Conservation (phyloP, 2,113 vertebrate genomes). For the Notothenia rossii region DNA sequence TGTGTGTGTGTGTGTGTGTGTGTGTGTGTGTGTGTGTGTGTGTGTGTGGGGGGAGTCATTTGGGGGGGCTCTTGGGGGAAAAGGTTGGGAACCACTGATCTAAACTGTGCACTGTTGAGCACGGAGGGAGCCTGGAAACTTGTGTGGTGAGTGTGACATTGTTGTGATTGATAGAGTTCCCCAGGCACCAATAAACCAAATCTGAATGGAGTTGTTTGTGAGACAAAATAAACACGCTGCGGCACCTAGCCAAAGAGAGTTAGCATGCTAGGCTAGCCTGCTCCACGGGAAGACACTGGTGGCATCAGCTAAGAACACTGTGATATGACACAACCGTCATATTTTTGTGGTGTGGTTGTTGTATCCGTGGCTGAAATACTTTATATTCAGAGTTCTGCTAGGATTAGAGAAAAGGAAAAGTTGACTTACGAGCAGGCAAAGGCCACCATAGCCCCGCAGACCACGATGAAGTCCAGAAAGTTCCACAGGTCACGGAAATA, state of each 20-base stretch:
- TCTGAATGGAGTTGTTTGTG: slow-evolving; percentile 3
- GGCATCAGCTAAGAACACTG: not conserved
- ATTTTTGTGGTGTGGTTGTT: not conserved
- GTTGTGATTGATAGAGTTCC: slow-evolving; percentile 16
- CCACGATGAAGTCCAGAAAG: slow-evolving; percentile 98
- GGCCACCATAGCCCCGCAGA: slow-evolving; percentile 97
- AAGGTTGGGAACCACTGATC: not conserved
- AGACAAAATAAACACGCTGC: not conserved
- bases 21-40: too few relatives aligned
- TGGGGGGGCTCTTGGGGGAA: too few relatives aligned
- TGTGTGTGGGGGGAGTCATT: too few relatives aligned
- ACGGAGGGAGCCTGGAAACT: slow-evolving; percentile 9
- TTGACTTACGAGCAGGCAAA: slow-evolving; percentile 98
- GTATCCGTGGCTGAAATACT: not conserved
- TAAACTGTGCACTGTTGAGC: slow-evolving; percentile 11
- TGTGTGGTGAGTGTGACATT: slow-evolving; percentile 36
- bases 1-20: too few relatives aligned
- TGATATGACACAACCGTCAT: not conserved
- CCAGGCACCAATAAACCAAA: slow-evolving; percentile 28
- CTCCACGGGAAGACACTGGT: not conserved
- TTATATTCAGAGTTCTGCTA: not conserved
- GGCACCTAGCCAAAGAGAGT: not conserved
- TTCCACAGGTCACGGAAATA: slow-evolving; percentile 91
- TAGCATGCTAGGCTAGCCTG: not conserved
- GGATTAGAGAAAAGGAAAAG: not conserved